Percentiles rank a stretch among this genome's conserved stretches.
These are phyloP conservation scores for Drosophila bocki DNA, from an alignment of 1,140 invertebrate species.

Conservation along the genomic window DNA sequence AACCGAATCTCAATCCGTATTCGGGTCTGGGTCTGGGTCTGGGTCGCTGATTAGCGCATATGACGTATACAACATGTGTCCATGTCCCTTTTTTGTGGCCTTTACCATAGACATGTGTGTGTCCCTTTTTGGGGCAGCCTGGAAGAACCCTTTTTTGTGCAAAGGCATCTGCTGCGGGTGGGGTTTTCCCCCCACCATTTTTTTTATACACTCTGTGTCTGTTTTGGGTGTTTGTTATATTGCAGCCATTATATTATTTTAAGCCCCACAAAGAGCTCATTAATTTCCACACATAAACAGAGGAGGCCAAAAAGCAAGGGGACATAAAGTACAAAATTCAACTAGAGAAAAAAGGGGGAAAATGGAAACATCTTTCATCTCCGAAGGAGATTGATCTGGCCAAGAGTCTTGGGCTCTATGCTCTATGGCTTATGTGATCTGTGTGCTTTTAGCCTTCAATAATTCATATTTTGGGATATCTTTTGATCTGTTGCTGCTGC, in stretches of 20 bases:
- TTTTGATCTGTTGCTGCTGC: constrained; percentile 37
- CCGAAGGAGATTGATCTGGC: constrained; percentile 7
- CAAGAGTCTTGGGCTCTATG: no score
- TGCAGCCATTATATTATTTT: constrained; percentile 73
- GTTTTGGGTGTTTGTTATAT: constrained; percentile 38
- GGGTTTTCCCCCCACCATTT: neutral
- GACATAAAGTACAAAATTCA: constrained; percentile 21
- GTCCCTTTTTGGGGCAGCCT: constrained; percentile 35
- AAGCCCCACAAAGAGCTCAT: constrained; percentile 76
- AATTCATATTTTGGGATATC: constrained; percentile 32
- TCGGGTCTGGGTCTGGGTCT: neutral
- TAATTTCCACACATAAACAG: constrained; percentile 67
- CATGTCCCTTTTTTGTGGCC: constrained; percentile 43
- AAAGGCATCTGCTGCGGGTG: constrained; percentile 34
- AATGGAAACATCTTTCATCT: constrained; percentile 20
- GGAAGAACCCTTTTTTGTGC: constrained; percentile 46
- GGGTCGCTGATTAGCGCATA: constrained; percentile 64
- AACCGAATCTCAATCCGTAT: neutral
- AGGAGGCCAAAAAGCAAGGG: constrained; percentile 11
- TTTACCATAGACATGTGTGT: constrained; percentile 3
- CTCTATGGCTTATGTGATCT: constrained; percentile 13
- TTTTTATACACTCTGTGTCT: constrained; percentile 29
- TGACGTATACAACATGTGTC: constrained; percentile 63
- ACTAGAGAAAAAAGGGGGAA: neutral
- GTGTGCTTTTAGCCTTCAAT: neutral